Evolutionary conservation across 1,140 invertebrate species (phyloP), one percentile per base, ranked within the genome.

Genomic region (Drosophila bipectinata): DNA sequence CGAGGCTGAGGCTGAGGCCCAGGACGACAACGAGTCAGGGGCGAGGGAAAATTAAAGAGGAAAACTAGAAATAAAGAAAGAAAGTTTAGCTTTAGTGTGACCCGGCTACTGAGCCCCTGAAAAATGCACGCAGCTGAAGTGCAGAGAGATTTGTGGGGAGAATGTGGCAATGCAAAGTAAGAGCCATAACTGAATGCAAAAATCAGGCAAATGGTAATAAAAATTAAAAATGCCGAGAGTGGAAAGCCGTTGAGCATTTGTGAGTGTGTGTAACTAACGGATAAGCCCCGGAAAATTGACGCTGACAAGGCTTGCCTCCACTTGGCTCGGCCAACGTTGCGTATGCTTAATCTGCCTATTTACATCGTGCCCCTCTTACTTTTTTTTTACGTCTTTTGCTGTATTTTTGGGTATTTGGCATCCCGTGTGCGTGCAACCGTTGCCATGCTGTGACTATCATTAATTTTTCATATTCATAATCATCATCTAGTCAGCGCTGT

Each of bases 391-490:
- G 21, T 21, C 21, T 26, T 18, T 37, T 10, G 34, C 12, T n/a
- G 39, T n/a, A 18, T 21, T 37, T 28, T 61, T 39, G 37, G 10
- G 24, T 39, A 39, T 9, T 55, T 32, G 37, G 34, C 34, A 54
- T 69, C 49, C 41, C 15, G 39, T 67, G 64, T 87, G 81, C 81
- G 82, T 87, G 82, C 83, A 82, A 82, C 82, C 81, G 79, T 76
- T 87, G 82, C 78, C 83, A 88, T 87, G 83, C 83, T 87, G 83
- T 88, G 83, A 88, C 83, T 88, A 87, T 87, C 83, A 87, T 87
- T 87, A 87, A 88, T 87, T 83, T 87, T 87, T 87, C 83, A 87
- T 88, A 87, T 81, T 87, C 83, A 87, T 87, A 87, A 87, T 87
- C 83, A 87, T 85, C 82, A 87, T 85, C 82, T 75, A 76, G 74